phyloP scores from a whole-genome alignment of 2,113 vertebrate genomes.

The Pseudorectes ferrugineus region DNA sequence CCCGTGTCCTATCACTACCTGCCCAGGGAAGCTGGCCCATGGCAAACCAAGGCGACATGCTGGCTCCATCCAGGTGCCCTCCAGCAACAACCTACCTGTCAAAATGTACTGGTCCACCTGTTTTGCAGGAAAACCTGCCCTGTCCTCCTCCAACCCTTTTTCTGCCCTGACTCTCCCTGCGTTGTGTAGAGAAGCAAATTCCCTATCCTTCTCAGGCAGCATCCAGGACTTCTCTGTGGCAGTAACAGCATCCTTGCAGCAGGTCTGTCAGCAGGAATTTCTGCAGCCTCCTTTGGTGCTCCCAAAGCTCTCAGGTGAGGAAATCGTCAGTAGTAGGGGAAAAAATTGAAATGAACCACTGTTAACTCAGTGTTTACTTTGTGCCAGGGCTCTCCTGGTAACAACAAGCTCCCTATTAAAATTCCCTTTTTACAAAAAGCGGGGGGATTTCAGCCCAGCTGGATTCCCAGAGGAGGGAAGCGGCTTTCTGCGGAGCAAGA shows the following conservation, averaged over 20 bases:
- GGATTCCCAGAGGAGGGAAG: neutral
- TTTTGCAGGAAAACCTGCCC: neutral
- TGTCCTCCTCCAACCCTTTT: neutral
- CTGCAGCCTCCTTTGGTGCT: neutral
- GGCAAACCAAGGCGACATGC: fast-evolving
- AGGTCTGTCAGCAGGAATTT: neutral
- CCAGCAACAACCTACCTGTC: neutral
- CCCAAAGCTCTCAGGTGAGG: neutral
- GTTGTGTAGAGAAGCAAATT: neutral
- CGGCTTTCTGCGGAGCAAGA: fast-evolving
- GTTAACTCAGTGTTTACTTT: neutral
- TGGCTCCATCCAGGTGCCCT: neutral
- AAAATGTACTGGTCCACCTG: neutral
- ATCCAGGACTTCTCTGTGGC: fast-evolving
- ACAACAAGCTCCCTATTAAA: neutral
- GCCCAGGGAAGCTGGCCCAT: neutral
- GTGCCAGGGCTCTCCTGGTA: neutral
- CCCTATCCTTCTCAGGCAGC: neutral
- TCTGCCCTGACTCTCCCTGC: neutral
- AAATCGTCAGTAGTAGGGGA: neutral
- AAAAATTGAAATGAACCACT: neutral
- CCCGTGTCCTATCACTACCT: neutral
- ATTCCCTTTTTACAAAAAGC: neutral
- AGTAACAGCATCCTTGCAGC: neutral
- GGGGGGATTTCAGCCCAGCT: neutral